Evolutionary conservation across 2,113 vertebrate genomes (phyloP).

Genomic region (Myrmecobius fasciatus): DNA sequence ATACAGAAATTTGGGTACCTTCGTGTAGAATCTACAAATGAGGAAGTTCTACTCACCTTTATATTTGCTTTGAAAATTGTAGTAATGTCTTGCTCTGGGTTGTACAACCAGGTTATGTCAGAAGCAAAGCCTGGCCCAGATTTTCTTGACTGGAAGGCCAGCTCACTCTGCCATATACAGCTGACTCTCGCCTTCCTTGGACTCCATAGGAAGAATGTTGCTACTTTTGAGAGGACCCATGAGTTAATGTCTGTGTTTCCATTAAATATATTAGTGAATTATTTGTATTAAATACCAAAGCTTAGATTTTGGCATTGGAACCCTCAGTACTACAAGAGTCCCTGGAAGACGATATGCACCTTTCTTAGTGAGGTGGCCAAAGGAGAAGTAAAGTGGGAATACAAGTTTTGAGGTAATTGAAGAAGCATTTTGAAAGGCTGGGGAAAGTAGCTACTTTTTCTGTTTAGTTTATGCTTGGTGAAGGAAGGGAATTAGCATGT

Average conservation of each 20-base stretch:
- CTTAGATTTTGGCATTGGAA: not conserved
- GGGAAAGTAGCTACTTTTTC: not conserved
- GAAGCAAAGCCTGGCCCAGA: not conserved
- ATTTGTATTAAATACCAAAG: not conserved
- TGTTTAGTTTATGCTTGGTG: not conserved
- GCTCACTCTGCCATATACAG: not conserved
- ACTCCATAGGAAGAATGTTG: not conserved
- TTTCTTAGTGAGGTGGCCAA: not conserved
- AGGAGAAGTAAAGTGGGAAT: not conserved
- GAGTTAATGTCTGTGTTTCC: not conserved
- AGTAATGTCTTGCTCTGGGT: not conserved
- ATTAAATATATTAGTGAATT: not conserved
- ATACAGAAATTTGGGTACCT: not conserved
- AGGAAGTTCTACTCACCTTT: not conserved
- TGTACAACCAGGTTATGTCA: not conserved
- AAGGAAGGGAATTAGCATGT: not conserved
- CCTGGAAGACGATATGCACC: not conserved
- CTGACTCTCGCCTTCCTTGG: not conserved
- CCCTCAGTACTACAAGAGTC: not conserved
- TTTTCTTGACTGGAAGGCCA: not conserved
- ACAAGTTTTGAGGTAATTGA: not conserved
- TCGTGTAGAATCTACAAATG: not conserved
- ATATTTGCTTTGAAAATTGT: not conserved
- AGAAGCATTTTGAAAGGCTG: not conserved
- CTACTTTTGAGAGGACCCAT: not conserved